Percentiles rank a stretch among this genome's conserved stretches.
Evolutionary conservation across 2,113 vertebrate genomes (phyloP).

Genomic region (Eulemur rufifrons): DNA sequence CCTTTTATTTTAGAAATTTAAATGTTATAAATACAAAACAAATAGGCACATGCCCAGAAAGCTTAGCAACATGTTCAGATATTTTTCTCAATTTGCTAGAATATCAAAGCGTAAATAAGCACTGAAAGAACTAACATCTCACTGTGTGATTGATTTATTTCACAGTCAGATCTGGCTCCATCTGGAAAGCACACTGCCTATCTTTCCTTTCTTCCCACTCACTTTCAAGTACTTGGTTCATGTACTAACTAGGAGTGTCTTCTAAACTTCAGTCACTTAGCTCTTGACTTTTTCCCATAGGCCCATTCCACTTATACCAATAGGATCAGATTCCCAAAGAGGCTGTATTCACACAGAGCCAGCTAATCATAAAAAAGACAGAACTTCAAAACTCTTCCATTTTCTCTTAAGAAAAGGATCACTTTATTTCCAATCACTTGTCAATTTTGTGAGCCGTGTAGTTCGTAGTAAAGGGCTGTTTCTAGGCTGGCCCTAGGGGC

Average conservation of each 20-base stretch:
- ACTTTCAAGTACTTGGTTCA: background rate
- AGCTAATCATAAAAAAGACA: background rate
- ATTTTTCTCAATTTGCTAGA: conserved; percentile 11
- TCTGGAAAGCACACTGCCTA: background rate
- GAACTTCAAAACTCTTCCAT: conserved; percentile 3
- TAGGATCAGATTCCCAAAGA: background rate
- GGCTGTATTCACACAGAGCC: background rate
- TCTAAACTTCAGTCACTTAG: background rate
- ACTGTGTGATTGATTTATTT: conserved; percentile 47
- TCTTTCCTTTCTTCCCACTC: background rate
- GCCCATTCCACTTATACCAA: background rate
- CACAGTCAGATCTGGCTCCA: conserved; percentile 46
- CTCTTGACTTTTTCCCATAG: background rate
- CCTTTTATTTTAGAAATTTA: background rate
- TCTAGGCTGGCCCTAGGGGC: conserved; percentile 29
- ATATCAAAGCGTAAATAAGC: conserved; percentile 70
- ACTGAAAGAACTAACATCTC: conserved; percentile 61
- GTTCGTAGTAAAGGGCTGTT: conserved; percentile 68
- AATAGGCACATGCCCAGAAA: background rate
- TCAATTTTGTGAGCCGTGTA: conserved; percentile 70
- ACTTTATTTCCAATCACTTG: conserved; percentile 67
- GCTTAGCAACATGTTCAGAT: background rate
- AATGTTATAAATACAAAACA: background rate
- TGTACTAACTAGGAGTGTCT: background rate
- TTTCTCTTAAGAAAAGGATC: conserved; percentile 55